Evolutionary conservation across 2,888 invertebrate genomes (phyloP), one percentile per base, ranked within the genome.

Genomic region (Chrysomela aeneicollis): DNA sequence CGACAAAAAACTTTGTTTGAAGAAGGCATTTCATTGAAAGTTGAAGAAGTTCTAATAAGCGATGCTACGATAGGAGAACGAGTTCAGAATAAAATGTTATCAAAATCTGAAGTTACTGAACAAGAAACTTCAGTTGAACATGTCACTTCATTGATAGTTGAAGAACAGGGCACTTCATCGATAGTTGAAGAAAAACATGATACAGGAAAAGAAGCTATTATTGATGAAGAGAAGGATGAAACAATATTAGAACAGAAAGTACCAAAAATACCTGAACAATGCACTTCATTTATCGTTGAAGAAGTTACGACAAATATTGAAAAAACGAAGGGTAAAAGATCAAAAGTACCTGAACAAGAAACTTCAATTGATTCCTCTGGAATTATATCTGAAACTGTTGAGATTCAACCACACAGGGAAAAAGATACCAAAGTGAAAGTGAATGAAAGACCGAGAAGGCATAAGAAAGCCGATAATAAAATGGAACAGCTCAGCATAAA

Each of bases 401-500:
- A 17, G 37, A 1, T 32, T 47, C 50, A 51, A 32, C 17, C 61
- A n/a, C 12, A 22, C 8, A 63, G 26, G n/a, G 63, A 64, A 32
- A 55, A 55, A 42, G 63, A 60, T 58, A 30, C 21, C n/a, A 63
- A 65, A 47, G 59, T 50, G 9, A 65, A 59, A 50, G 50, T 37
- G 6, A 66, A 55, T 37, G 70, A 70, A 21, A 64, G 67, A 53
- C 22, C 63, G 19, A 71, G 49, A 61, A 71, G 66, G 54, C 70
- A 61, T 57, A 68, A 60, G 51, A 72, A 61, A 61, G 57, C 54
- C 6, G 67, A 65, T 22, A 67, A 61, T 60, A 71, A 69, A 63
- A 59, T 66, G 32, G 71, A 69, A 52, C 69, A 69, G 52, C 59
- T 71, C 46, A 66, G 73, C 0, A 74, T 77, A 21, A 75, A 72